phyloP scores from a whole-genome alignment of 2,888 invertebrate genomes.

The Lycophotia porphyrea region DNA sequence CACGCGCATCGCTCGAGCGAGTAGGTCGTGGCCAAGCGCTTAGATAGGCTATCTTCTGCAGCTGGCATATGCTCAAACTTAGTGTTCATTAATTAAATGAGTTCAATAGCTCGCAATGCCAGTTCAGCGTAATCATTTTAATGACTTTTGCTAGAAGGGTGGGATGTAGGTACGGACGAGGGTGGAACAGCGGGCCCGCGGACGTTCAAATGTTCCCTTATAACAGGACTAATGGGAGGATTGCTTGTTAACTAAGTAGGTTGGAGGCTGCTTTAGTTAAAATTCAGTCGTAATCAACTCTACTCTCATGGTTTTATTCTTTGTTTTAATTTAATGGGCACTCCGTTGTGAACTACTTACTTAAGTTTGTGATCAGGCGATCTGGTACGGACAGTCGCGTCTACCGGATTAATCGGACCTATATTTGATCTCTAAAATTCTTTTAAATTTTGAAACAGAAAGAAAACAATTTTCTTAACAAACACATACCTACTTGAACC shows the following conservation, averaged over 20 bases:
- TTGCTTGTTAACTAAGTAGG: not conserved
- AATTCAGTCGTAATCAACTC: not conserved
- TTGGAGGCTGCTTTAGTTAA: not conserved
- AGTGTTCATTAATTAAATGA: constrained; percentile 56
- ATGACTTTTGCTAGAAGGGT: constrained; percentile 48
- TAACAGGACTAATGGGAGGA: not conserved
- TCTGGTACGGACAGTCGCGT: not conserved
- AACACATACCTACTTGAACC: not conserved
- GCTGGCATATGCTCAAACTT: constrained; percentile 19
- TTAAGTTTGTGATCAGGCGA: not conserved
- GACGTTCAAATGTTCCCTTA: not conserved
- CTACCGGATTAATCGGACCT: not conserved
- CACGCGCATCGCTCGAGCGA: not conserved
- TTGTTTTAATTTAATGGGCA: no score
- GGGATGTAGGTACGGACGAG: constrained; percentile 13
- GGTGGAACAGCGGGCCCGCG: not conserved
- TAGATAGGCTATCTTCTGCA: constrained; percentile 16
- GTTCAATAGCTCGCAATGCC: constrained; percentile 47
- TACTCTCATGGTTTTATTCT: no score
- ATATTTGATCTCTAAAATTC: no score
- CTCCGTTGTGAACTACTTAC: not conserved
- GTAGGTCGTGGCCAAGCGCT: not conserved
- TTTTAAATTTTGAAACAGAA: not conserved
- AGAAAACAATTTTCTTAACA: not conserved
- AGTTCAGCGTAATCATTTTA: constrained; percentile 57